phyloP scores from a whole-genome alignment of 2,888 invertebrate species.

The Deladenus siricidicola region DNA sequence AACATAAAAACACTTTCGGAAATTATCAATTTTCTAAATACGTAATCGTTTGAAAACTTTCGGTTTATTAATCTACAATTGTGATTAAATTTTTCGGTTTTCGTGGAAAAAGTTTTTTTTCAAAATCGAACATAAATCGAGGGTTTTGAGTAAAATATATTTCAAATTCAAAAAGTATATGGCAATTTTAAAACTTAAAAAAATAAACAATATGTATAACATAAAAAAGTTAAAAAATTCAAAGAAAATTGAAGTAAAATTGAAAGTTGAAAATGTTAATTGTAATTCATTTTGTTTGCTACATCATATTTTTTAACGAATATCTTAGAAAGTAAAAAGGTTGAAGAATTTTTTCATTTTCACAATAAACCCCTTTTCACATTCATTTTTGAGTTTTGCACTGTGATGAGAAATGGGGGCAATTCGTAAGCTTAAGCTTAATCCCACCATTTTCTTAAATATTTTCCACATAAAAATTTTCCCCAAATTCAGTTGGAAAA shows the following conservation, averaged over 20 bases:
- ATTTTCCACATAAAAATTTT: background rate
- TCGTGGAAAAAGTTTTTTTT: too few relatives aligned
- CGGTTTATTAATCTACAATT: too few relatives aligned
- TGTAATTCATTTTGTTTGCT: background rate
- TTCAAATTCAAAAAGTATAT: background rate
- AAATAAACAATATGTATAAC: too few relatives aligned
- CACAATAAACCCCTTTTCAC: background rate
- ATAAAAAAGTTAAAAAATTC: background rate
- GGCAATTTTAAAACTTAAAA: background rate
- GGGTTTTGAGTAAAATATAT: background rate
- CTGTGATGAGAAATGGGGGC: background rate
- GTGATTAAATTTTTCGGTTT: too few relatives aligned
- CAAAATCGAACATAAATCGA: too few relatives aligned
- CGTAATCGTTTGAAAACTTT: too few relatives aligned
- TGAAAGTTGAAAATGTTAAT: background rate
- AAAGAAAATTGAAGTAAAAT: background rate
- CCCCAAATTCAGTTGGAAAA: background rate
- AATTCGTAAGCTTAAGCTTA: conserved; percentile 7
- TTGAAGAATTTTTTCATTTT: background rate
- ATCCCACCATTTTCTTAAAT: conserved; percentile 5
- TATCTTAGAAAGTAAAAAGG: too few relatives aligned
- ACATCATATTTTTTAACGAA: background rate
- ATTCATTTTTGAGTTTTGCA: background rate
- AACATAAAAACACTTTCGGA: background rate
- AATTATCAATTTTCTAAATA: background rate